Evolutionary conservation across 2,113 vertebrate genomes (phyloP).

Genomic region (Corythornis madagascariensis): DNA sequence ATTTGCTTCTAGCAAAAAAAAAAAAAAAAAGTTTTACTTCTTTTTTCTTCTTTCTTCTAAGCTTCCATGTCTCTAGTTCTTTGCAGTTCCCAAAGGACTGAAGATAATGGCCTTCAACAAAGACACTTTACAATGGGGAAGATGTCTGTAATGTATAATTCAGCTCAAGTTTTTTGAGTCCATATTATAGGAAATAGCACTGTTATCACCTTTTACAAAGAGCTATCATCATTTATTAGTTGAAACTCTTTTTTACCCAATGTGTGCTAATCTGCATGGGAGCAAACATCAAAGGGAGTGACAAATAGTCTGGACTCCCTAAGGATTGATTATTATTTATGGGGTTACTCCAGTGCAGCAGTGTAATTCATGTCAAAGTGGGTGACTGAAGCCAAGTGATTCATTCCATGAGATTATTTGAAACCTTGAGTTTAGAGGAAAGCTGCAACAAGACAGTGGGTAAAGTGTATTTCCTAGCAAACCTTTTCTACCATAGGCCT

Average conservation of each 20-base stretch:
- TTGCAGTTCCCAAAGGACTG: conserved; percentile 19
- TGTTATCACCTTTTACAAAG: conserved; percentile 6
- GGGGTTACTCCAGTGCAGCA: conserved; percentile 31
- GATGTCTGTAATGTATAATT: conserved; percentile 61
- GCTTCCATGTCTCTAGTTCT: neutral
- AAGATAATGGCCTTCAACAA: conserved; percentile 41
- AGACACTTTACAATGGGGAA: neutral
- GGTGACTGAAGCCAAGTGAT: neutral
- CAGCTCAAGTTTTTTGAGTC: neutral
- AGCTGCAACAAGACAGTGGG: neutral
- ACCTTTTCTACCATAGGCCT: neutral
- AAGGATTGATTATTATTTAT: conserved; percentile 33
- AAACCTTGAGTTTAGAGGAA: neutral
- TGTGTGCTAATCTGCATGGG: neutral
- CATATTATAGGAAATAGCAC: neutral
- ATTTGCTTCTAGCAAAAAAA: too few species aligned
- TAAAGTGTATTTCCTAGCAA: neutral
- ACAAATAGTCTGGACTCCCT: neutral
- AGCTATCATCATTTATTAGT: neutral
- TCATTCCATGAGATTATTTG: neutral
- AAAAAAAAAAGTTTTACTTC: neutral
- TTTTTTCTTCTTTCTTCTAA: conserved; percentile 23
- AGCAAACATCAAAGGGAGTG: neutral
- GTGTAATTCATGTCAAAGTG: conserved; percentile 28
- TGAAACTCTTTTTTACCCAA: neutral